These are phyloP conservation scores for Myotis yumanensis DNA, from an alignment of 2,113 vertebrate genomes.

Conservation along the genomic window DNA sequence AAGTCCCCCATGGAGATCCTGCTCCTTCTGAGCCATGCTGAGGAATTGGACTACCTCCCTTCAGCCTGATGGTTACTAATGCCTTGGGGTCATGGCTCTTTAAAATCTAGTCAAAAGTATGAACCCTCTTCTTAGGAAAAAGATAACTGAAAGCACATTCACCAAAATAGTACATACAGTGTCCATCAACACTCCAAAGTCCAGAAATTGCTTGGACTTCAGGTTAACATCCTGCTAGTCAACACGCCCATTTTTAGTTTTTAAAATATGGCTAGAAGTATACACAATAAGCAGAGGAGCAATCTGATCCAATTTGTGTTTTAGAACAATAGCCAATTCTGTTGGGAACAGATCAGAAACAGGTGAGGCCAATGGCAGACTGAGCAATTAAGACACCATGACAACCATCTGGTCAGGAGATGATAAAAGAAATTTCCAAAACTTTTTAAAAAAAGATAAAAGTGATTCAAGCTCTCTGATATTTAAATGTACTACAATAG, in stretches of 20 bases:
- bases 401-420: background rate
- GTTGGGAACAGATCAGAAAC: background rate
- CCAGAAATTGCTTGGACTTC: background rate
- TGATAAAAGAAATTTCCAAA: background rate
- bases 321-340: slow-evolving; percentile 41
- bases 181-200: background rate
- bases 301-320: background rate
- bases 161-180: background rate
- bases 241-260: background rate
- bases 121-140: background rate
- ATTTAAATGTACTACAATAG: background rate
- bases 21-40: background rate
- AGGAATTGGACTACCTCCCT: background rate
- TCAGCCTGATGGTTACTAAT: background rate
- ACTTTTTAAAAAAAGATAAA: background rate
- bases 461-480: background rate
- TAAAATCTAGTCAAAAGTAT: background rate
- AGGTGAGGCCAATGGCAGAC: background rate
- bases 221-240: background rate
- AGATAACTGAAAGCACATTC: background rate
- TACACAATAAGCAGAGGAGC: background rate
- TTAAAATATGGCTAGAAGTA: background rate
- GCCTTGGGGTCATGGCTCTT: background rate
- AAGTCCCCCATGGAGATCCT: background rate
- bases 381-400: slow-evolving; percentile 17